These are phyloP conservation scores for Hylia prasina DNA, from an alignment of 2,113 vertebrate species.

Conservation along the genomic window DNA sequence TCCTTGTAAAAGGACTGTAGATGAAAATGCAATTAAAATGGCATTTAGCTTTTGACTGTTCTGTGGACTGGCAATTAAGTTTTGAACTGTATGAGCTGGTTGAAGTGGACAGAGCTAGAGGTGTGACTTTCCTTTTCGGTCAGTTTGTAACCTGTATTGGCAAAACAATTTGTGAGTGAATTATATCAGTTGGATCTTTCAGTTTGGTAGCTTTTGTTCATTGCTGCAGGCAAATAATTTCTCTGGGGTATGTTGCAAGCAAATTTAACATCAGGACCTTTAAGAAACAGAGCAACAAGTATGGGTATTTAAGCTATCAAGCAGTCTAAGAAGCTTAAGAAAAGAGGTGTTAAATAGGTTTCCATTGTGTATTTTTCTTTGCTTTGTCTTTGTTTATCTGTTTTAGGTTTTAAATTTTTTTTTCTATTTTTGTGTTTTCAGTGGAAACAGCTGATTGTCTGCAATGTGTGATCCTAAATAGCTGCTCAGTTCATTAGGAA, in stretches of 20 bases:
- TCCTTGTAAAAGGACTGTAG: neutral
- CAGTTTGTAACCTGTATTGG: constrained; percentile 20
- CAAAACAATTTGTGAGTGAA: constrained; percentile 1
- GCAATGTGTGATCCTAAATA: neutral
- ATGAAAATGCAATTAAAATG: neutral
- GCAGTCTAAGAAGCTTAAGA: neutral
- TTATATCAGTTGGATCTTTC: neutral
- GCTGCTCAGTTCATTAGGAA: neutral
- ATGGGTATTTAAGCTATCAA: neutral
- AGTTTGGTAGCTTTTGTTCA: neutral
- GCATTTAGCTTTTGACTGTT: neutral
- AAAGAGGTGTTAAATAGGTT: neutral
- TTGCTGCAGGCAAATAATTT: constrained; percentile 17
- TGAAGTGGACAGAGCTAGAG: neutral
- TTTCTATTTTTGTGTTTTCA: neutral
- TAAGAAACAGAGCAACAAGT: neutral
- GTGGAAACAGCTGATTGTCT: neutral
- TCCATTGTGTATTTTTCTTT: neutral
- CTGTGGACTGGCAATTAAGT: neutral
- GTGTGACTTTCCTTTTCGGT: neutral
- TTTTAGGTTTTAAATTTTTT: neutral
- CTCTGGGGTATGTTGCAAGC: neutral
- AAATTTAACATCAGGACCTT: neutral
- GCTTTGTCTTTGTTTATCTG: neutral
- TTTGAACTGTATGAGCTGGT: neutral